Conservation (phyloP, 2,888 invertebrate genomes). For the Callyntrura guangdongensis region DNA sequence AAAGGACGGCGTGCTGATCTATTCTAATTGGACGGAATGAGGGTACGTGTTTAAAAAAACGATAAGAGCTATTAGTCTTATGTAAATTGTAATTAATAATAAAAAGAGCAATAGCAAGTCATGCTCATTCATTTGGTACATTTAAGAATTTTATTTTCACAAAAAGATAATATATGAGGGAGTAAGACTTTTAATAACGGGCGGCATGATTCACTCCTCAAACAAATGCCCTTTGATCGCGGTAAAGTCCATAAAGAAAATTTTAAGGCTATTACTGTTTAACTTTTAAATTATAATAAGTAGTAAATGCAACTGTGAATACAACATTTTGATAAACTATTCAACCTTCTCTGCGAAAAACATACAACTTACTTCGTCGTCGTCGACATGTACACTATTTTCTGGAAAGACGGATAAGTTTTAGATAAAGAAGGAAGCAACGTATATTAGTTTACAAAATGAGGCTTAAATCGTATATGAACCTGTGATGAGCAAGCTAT, state of each 20-base stretch:
- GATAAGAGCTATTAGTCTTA: conserved; percentile 4
- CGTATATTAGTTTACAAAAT: conserved; percentile 8
- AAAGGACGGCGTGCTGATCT: conserved; percentile 1
- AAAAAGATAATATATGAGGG: neutral
- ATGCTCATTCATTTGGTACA: conserved; percentile 13
- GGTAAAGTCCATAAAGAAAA: conserved; percentile 52
- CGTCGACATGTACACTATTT: neutral
- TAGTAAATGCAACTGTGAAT: conserved; percentile 58
- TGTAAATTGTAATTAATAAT: conserved; percentile 23
- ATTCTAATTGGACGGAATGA: conserved; percentile 11
- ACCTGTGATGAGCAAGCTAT: conserved; percentile 67
- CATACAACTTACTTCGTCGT: conserved; percentile 19
- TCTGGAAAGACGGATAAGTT: conserved; percentile 11
- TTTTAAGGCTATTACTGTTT: conserved; percentile 30
- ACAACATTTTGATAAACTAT: conserved; percentile 67
- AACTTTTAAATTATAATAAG: conserved; percentile 27
- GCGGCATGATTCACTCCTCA: conserved; percentile 42
- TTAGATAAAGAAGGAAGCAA: neutral
- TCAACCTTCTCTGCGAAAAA: conserved; percentile 42
- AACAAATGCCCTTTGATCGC: conserved; percentile 74
- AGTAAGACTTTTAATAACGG: conserved; percentile 19
- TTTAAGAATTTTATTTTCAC: conserved; percentile 23
- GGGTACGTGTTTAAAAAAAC: neutral
- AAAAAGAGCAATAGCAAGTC: neutral
- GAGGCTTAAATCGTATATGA: neutral